phyloP scores from a whole-genome alignment of 2,888 invertebrate genomes.

The Drosophila cyrtoloma region DNA sequence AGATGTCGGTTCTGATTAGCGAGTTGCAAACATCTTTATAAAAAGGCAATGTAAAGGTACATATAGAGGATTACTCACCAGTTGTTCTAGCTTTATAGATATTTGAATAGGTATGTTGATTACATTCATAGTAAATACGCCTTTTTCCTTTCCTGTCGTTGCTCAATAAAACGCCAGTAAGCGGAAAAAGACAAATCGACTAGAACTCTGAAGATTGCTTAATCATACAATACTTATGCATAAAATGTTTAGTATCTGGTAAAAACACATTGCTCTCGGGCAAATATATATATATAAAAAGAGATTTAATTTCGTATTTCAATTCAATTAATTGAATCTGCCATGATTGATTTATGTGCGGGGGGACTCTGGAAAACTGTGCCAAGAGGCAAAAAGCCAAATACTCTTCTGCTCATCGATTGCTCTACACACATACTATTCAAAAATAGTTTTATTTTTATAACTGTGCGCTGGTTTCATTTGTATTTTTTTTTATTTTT shows the following conservation, averaged over 20 bases:
- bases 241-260: conserved; percentile 5
- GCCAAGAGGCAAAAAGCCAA: conserved; percentile 61
- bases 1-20: conserved; percentile 38
- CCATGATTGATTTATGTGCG: conserved; percentile 73
- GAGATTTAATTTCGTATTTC: conserved; percentile 36
- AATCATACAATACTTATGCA: conserved; percentile 14
- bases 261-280: conserved; percentile 55
- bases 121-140: conserved; percentile 84
- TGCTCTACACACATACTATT: conserved; percentile 59
- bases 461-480: conserved; percentile 77
- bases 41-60: not conserved
- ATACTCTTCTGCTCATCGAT: conserved; percentile 51
- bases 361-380: conserved; percentile 69
- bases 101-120: conserved; percentile 50
- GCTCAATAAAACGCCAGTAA: conserved; percentile 85
- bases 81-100: not conserved
- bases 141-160: conserved; percentile 86
- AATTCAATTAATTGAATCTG: conserved; percentile 72
- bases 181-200: conserved; percentile 86
- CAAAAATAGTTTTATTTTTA: conserved; percentile 78
- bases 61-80: conserved; percentile 26
- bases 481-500: conserved; percentile 26
- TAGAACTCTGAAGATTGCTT: conserved; percentile 69
- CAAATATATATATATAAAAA: conserved; percentile 3
- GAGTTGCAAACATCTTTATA: conserved; percentile 12